Evolutionary conservation across 2,888 invertebrate species (phyloP).

Genomic region (Bimastos eiseni): DNA sequence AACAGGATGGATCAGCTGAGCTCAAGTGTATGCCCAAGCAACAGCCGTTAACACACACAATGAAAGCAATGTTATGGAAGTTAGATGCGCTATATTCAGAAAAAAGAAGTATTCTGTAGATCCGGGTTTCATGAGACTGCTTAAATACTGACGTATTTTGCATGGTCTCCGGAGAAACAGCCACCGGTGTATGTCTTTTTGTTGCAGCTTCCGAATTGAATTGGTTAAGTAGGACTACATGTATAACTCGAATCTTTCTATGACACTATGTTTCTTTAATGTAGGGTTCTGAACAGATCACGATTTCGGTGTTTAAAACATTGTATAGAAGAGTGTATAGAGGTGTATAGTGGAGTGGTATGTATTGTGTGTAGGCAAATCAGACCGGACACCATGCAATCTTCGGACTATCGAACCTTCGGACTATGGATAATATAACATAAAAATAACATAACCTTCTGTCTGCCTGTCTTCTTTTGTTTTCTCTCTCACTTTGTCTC

Average conservation of each 20-base stretch:
- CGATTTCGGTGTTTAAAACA: no score
- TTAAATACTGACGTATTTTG: neutral
- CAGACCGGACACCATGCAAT: no score
- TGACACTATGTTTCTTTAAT: neutral
- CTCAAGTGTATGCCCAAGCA: neutral
- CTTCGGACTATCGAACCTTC: no score
- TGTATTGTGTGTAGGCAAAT: no score
- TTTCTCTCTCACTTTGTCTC: no score
- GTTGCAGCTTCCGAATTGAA: neutral
- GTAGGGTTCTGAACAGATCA: neutral
- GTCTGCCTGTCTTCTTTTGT: no score
- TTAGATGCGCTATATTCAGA: neutral
- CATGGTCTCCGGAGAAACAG: neutral
- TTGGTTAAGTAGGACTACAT: no score
- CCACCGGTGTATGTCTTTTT: neutral
- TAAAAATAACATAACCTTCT: no score
- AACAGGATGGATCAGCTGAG: no score
- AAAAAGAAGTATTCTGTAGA: neutral
- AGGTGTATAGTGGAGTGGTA: no score
- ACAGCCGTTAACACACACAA: neutral
- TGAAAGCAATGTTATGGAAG: neutral
- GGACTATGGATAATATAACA: no score
- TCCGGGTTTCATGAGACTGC: neutral
- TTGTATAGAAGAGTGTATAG: no score
- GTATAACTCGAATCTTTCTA: neutral